Base-by-base conservation (phyloP, 2,888 invertebrate species). In the Rhopalosiphum nymphaeae region DNA sequence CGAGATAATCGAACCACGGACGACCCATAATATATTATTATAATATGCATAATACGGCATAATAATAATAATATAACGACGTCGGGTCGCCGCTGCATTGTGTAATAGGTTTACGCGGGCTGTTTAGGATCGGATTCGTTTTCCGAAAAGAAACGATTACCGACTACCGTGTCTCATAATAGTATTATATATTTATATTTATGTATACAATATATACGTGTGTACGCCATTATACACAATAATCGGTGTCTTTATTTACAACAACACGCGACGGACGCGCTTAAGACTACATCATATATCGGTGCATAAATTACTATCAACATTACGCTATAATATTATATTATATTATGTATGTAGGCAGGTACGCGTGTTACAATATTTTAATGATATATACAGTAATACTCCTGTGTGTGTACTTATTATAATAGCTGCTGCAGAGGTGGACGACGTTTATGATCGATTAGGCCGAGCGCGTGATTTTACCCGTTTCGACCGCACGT, bases 371-470 rank as follows among this genome's bases (percentile, higher is more conserved):
- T 36, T 78, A 78, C 78, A 78, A 78, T 78, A 78, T 78, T 78
- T 78, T 78, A 78, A 78, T 78, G 78, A 42, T 36, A 21, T 36
- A 36, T 36, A 67, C 36, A 78, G 9, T 7, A 78, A 78, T 78
- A 42, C 78, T 78, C 21, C 9, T 21, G 21, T 36, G 21, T 36
- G 36, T 78, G 67, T n/a, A 13, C 9, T 3, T 21, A 21, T 1
- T 46, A 42, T 78, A 78, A 78, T 78, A 78, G 78, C 78, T 78
- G 78, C 78, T 9, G 21, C 78, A 36, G 36, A 57, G 21, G 78
- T 78, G 78, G 89, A 90, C 90, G 90, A 67, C 90, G 67, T 67
- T 46, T 25, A 86, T 92, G 91, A 92, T 92, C 91, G 91, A 92
- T 92, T 86, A 57, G 86, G 26, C 42, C n/a, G 44, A 1, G 67